These are phyloP conservation scores for Apoderus coryli DNA, from an alignment of 2,888 invertebrate genomes.

Conservation along the genomic window DNA sequence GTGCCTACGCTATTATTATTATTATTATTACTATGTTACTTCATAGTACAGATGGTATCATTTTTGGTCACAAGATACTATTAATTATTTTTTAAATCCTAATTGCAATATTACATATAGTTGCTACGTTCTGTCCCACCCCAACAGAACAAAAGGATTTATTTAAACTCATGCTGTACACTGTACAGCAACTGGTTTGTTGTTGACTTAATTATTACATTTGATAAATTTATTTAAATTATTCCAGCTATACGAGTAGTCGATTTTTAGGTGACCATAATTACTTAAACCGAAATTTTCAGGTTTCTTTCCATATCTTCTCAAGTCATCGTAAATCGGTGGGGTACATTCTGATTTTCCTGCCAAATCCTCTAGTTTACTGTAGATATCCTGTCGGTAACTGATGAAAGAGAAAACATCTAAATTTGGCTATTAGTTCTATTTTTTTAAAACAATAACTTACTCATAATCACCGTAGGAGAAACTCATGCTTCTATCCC, in stretches of 20 bases:
- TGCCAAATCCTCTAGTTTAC: constrained; percentile 22
- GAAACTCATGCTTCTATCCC: constrained; percentile 24
- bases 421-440: neutral
- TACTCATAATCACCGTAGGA: constrained; percentile 24
- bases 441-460: constrained; percentile 5
- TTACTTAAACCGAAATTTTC: constrained; percentile 58
- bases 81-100: too few relatives aligned
- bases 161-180: too few relatives aligned
- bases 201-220: constrained; percentile 13
- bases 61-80: too few relatives aligned
- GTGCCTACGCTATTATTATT: too few relatives aligned
- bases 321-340: constrained; percentile 32
- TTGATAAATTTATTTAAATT: constrained; percentile 59
- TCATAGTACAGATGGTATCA: too few relatives aligned
- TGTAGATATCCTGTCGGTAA: constrained; percentile 23
- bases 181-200: neutral
- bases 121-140: too few relatives aligned
- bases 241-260: constrained; percentile 72
- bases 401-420: constrained; percentile 14
- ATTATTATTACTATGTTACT: too few relatives aligned
- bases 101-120: too few relatives aligned
- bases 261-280: constrained; percentile 67
- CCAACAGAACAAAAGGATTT: too few relatives aligned
- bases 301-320: constrained; percentile 35
- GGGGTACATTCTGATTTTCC: constrained; percentile 20